A percentile compares a stretch with the other conserved stretches of the same genome.
Conservation (phyloP, 1,140 invertebrate genomes). For the Bombus waltoni region DNA sequence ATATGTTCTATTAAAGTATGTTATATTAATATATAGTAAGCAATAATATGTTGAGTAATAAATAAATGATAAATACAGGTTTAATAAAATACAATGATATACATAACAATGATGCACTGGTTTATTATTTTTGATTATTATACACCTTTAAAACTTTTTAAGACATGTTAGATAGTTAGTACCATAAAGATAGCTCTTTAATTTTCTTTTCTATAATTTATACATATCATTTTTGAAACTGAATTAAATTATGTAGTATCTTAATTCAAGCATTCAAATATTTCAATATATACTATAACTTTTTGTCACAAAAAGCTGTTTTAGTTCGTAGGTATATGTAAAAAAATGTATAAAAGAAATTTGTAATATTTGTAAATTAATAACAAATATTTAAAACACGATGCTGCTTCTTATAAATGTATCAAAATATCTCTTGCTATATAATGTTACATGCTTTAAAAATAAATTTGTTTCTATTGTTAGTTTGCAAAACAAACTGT, state of each 20-base stretch:
- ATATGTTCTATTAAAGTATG: neutral
- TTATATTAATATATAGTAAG: neutral
- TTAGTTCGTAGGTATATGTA: constrained; percentile 13
- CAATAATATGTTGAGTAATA: constrained; percentile 17
- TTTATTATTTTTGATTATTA: constrained; percentile 69
- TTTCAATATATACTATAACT: constrained; percentile 40
- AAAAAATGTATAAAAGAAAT: constrained; percentile 63
- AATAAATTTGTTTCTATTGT: constrained; percentile 45
- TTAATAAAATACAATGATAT: constrained; percentile 45
- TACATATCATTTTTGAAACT: constrained; percentile 67
- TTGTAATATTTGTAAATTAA: constrained; percentile 62
- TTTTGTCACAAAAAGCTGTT: constrained; percentile 26
- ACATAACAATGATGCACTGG: constrained; percentile 67
- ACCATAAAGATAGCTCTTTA: constrained; percentile 58
- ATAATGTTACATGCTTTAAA: constrained; percentile 46
- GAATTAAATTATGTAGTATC: constrained; percentile 60
- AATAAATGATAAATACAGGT: constrained; percentile 43
- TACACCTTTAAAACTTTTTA: constrained; percentile 61
- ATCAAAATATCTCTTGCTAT: constrained; percentile 61
- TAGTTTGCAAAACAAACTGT: constrained; percentile 44
- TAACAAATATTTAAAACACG: constrained; percentile 58
- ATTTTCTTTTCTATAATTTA: constrained; percentile 59
- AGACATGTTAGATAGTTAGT: constrained; percentile 59
- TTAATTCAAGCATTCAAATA: constrained; percentile 32
- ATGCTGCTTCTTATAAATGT: constrained; percentile 57